phyloP scores from a whole-genome alignment of 2,113 vertebrate species.

The Fulica atra region DNA sequence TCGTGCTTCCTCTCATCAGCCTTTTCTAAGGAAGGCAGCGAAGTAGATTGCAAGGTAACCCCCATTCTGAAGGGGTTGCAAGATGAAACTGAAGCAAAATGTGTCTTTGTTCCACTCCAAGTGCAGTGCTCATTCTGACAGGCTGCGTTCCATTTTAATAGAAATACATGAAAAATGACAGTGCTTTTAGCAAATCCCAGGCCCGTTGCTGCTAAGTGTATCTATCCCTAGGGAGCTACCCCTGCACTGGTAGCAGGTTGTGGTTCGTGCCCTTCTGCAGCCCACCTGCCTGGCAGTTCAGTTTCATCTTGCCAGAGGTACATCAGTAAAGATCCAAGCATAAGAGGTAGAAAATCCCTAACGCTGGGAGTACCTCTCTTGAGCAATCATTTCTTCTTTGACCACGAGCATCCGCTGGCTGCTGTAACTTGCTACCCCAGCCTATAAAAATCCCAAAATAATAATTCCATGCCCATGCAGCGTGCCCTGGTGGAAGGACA shows the following conservation, averaged over 20 bases:
- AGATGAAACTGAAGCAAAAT: background rate
- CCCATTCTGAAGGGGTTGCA: background rate
- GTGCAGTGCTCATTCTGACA: background rate
- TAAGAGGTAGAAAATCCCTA: background rate
- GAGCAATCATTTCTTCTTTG: background rate
- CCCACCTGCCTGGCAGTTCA: background rate
- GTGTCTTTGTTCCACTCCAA: background rate
- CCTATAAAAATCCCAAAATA: background rate
- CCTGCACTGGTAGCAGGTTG: background rate
- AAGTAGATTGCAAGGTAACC: background rate
- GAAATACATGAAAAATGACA: background rate
- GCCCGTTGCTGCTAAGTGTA: background rate
- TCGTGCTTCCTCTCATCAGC: background rate
- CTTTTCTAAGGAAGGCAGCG: background rate
- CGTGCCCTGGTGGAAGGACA: background rate
- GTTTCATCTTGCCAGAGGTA: background rate
- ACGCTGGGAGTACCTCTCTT: background rate
- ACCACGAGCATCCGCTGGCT: accelerated
- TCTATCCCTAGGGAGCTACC: background rate
- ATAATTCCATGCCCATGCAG: background rate
- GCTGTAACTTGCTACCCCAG: background rate
- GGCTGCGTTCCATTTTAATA: background rate
- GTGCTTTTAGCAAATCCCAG: background rate
- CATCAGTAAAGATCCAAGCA: accelerated
- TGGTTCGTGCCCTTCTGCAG: background rate